Evolutionary conservation across 2,797 vertebrate genomes (phyloP).

Genomic region (Crenichthys baileyi): DNA sequence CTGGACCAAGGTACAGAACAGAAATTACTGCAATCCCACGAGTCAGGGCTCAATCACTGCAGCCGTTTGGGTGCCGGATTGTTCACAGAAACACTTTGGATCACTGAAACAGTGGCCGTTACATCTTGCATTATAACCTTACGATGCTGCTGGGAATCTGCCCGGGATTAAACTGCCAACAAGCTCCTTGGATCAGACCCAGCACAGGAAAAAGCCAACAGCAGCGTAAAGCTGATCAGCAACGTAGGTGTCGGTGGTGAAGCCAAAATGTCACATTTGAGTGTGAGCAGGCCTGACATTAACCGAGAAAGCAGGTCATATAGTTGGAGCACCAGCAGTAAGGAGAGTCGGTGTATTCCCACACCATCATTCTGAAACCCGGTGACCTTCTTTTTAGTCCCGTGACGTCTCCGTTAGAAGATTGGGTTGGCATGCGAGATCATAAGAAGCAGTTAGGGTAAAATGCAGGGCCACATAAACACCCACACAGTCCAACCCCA

Average conservation of each 20-base stretch:
- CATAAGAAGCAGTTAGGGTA: conserved; percentile 36
- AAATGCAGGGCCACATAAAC: conserved; percentile 55
- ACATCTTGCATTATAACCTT: conserved; percentile 70
- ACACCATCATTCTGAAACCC: conserved; percentile 73
- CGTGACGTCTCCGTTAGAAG: conserved; percentile 42
- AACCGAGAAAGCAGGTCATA: conserved; percentile 24
- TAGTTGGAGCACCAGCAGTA: conserved; percentile 38
- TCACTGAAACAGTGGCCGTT: conserved; percentile 42
- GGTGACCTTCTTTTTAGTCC: conserved; percentile 50
- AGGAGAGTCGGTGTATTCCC: conserved; percentile 49
- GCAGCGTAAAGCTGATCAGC: conserved; percentile 59
- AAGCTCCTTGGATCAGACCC: conserved; percentile 67
- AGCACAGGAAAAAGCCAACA: conserved; percentile 74
- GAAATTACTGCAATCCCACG: conserved; percentile 66
- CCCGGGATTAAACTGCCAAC: conserved; percentile 62
- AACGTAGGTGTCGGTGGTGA: conserved; percentile 35
- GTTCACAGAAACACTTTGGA: conserved; percentile 71
- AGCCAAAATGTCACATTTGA: conserved; percentile 24
- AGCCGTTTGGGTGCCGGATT: conserved; percentile 68
- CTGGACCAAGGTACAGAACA: conserved; percentile 47
- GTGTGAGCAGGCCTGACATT: conserved; percentile 25
- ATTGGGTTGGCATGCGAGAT: conserved; percentile 45
- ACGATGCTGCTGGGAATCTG: conserved; percentile 69
- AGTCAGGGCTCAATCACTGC: conserved; percentile 67
- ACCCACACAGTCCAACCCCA: conserved; percentile 58